Evolutionary conservation across 1,140 invertebrate species (phyloP).

Genomic region (Trichonephila clavata): DNA sequence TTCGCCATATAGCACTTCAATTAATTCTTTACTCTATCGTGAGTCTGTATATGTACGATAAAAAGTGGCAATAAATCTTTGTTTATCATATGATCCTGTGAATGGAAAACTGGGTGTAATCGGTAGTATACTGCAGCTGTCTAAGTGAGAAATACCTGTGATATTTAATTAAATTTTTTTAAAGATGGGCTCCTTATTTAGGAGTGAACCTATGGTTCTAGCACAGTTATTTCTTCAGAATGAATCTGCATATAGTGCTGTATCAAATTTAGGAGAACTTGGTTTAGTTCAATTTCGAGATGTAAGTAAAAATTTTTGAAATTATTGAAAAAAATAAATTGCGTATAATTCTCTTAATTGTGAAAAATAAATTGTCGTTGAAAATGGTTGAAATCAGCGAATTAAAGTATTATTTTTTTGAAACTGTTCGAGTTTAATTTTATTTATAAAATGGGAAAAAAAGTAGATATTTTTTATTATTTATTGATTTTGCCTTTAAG

Average conservation of each 20-base stretch:
- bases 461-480: too few relatives aligned
- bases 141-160: too few relatives aligned
- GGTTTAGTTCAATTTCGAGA: slow-evolving; percentile 95
- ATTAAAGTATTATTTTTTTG: too few relatives aligned
- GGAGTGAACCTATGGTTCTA: slow-evolving; percentile 82
- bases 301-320: slow-evolving; percentile 84
- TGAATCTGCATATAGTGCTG: slow-evolving; percentile 93
- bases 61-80: slow-evolving; percentile 67
- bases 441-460: too few relatives aligned
- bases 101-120: not conserved
- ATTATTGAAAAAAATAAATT: too few relatives aligned
- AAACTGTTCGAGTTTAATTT: too few relatives aligned
- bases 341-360: too few relatives aligned
- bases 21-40: too few relatives aligned
- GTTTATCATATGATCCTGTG: slow-evolving; percentile 70
- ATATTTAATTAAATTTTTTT: not conserved
- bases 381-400: too few relatives aligned
- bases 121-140: not conserved
- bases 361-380: too few relatives aligned
- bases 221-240: slow-evolving; percentile 81
- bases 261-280: slow-evolving; percentile 93
- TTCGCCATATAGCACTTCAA: too few relatives aligned
- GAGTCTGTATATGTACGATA: not conserved
- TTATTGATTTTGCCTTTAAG: too few relatives aligned
- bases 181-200: slow-evolving; percentile 79